These are phyloP conservation scores for Caenorhabditis doughertyi DNA, from an alignment of 2,888 invertebrate species.

Conservation along the genomic window DNA sequence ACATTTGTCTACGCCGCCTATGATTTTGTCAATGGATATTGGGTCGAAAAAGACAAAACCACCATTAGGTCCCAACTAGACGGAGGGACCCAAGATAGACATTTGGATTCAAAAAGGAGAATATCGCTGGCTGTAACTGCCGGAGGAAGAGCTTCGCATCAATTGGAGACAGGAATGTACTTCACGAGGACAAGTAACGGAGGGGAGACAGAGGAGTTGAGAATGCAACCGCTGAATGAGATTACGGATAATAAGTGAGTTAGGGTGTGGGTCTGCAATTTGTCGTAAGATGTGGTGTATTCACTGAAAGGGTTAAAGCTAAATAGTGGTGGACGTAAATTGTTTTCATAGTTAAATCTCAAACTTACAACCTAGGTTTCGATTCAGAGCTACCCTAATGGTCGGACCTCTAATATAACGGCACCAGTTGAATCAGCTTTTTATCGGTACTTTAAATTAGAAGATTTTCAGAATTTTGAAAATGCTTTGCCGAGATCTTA, in stretches of 20 bases:
- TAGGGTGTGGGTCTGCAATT: too few relatives aligned
- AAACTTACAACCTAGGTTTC: too few relatives aligned
- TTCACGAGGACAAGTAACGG: conserved; percentile 76
- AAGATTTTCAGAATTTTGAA: too few relatives aligned
- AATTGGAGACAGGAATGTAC: conserved; percentile 81
- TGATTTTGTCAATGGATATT: conserved; percentile 75
- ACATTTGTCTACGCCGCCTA: conserved; percentile 80
- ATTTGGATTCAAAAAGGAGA: conserved; percentile 69
- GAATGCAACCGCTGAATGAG: conserved; percentile 79
- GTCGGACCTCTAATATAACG: too few relatives aligned
- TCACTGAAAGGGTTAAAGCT: too few relatives aligned
- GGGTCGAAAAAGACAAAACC: conserved; percentile 79
- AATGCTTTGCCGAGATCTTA: too few relatives aligned
- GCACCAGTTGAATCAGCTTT: too few relatives aligned
- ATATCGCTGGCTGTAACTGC: conserved; percentile 78
- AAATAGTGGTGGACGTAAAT: too few relatives aligned
- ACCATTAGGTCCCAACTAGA: conserved; percentile 77
- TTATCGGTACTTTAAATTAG: too few relatives aligned
- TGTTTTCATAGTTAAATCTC: too few relatives aligned
- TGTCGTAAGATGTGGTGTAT: too few relatives aligned
- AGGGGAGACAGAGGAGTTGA: conserved; percentile 76
- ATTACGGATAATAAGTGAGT: conserved; percentile 80
- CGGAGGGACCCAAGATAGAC: conserved; percentile 77
- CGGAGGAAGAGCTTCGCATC: conserved; percentile 77
- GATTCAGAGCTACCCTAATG: too few relatives aligned